phyloP scores from a whole-genome alignment of 2,113 vertebrate species.

The Larimichthys polyactis region DNA sequence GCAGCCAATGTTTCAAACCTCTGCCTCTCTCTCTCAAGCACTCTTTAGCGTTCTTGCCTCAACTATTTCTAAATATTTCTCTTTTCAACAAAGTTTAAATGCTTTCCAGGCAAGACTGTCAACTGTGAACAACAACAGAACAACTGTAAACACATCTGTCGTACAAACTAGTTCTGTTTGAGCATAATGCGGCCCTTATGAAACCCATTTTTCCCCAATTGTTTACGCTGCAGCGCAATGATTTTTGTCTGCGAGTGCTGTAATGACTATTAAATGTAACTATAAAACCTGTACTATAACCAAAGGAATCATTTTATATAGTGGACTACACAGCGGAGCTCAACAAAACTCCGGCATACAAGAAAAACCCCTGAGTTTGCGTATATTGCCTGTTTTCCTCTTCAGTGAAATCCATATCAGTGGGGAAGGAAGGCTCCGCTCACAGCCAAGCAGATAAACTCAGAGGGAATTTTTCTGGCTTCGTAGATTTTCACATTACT shows the following conservation, averaged over 20 bases:
- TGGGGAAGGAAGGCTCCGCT: constrained; percentile 71
- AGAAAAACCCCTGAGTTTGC: neutral
- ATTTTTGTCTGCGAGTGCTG: too few species aligned
- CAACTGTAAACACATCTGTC: too few species aligned
- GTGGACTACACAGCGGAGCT: neutral
- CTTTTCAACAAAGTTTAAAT: too few species aligned
- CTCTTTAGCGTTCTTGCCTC: too few species aligned
- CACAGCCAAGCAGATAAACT: constrained; percentile 31
- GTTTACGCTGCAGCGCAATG: too few species aligned
- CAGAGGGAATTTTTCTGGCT: constrained; percentile 22
- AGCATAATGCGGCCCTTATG: too few species aligned
- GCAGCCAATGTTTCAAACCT: neutral
- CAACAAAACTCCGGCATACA: neutral
- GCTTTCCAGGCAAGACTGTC: too few species aligned
- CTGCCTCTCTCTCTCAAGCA: too few species aligned
- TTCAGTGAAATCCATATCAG: constrained; percentile 63
- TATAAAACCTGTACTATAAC: neutral
- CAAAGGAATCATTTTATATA: neutral
- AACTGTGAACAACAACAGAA: too few species aligned
- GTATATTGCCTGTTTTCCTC: constrained; percentile 39
- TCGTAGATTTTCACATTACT: constrained; percentile 3
- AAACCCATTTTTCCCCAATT: too few species aligned
- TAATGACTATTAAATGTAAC: neutral
- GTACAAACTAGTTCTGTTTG: too few species aligned
- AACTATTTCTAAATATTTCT: too few species aligned